A percentile compares a stretch with the other conserved stretches of the same genome.
phyloP scores from a whole-genome alignment of 2,113 vertebrate genomes.

The Mixornis gularis region DNA sequence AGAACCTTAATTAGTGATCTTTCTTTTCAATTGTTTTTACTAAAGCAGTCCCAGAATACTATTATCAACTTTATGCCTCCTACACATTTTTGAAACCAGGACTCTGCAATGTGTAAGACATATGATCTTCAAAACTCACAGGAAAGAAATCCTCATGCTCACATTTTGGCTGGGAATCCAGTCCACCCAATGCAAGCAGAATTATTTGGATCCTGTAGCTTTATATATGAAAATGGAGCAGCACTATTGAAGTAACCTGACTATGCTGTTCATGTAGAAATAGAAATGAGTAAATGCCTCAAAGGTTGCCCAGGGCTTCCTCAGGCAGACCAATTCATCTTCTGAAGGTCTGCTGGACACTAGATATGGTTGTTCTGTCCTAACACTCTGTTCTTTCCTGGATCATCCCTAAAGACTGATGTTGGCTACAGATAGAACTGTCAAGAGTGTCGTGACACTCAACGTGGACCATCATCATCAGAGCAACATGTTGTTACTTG shows the following conservation, averaged over 20 bases:
- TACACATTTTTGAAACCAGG: background rate
- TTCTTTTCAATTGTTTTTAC: background rate
- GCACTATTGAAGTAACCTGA: background rate
- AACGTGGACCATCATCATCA: rapidly evolving
- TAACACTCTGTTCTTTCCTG: background rate
- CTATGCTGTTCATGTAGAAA: background rate
- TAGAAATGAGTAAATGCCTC: background rate
- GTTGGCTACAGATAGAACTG: background rate
- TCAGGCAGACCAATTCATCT: background rate
- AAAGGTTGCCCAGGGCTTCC: background rate
- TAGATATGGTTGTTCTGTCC: background rate
- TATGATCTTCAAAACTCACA: background rate
- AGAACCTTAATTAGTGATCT: background rate
- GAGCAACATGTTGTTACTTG: background rate
- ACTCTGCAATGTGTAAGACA: background rate
- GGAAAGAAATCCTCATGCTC: background rate
- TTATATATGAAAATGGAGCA: background rate
- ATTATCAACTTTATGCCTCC: background rate
- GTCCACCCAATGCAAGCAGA: background rate
- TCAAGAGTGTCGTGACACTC: background rate
- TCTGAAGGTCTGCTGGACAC: background rate
- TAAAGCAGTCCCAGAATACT: background rate
- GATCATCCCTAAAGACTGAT: background rate
- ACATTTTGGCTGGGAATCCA: background rate
- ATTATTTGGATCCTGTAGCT: background rate